phyloP scores from a whole-genome alignment of 2,113 vertebrate genomes.

The Pardalotus punctatus region DNA sequence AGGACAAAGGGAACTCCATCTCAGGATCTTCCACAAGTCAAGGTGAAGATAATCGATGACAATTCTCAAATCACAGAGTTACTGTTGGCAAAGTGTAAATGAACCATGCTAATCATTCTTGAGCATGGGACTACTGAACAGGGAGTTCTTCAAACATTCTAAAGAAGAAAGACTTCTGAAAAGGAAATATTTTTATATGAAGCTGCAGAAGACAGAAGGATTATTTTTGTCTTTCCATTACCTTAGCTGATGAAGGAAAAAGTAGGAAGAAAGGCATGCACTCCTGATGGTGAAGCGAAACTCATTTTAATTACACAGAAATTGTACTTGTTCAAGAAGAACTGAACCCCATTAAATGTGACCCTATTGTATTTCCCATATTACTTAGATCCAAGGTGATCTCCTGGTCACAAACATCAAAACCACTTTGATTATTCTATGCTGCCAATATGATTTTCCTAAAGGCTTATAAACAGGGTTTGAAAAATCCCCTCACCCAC shows the following conservation, averaged over 20 bases:
- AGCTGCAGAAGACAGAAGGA: background rate
- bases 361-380: background rate
- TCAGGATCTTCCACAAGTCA: conserved; percentile 22
- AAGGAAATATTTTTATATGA: background rate
- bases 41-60: conserved; percentile 35
- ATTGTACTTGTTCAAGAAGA: background rate
- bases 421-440: conserved; percentile 34
- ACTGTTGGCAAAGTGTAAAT: conserved; percentile 57
- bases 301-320: background rate
- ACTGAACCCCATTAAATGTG: background rate
- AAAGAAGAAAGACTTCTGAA: background rate
- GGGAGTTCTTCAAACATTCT: conserved; percentile 31
- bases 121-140: background rate
- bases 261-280: background rate
- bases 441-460: conserved; percentile 33
- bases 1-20: background rate
- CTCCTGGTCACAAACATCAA: conserved; percentile 48
- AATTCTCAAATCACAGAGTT: conserved; percentile 23
- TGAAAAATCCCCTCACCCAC: conserved; percentile 42
- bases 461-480: conserved; percentile 48
- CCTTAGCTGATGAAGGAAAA: background rate
- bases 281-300: background rate
- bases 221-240: background rate
- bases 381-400: background rate
- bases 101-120: background rate